Conservation (phyloP, 2,888 invertebrate species). For the Lamproptera curius region DNA sequence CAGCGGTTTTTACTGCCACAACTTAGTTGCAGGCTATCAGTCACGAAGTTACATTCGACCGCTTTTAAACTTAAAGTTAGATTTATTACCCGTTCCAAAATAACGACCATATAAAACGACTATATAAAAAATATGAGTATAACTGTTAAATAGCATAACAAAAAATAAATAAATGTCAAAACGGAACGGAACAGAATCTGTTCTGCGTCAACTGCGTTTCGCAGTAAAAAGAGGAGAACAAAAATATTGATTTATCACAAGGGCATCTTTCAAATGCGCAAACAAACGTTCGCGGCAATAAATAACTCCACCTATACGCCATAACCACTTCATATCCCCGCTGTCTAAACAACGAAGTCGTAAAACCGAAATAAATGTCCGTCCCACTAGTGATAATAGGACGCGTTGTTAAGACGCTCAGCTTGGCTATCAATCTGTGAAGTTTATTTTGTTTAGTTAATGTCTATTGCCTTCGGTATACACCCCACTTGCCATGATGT, state of each 20-base stretch:
- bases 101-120: too few relatives aligned
- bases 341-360: conserved; percentile 9
- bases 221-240: too few relatives aligned
- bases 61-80: neutral
- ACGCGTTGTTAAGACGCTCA: conserved; percentile 24
- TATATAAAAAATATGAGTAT: too few relatives aligned
- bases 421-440: conserved; percentile 34
- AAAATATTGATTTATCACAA: too few relatives aligned
- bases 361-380: conserved; percentile 26
- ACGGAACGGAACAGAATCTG: too few relatives aligned
- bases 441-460: conserved; percentile 38
- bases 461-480: conserved; percentile 13
- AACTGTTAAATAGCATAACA: too few relatives aligned
- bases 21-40: conserved; percentile 5
- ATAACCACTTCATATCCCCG: conserved; percentile 2
- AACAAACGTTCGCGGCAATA: too few relatives aligned
- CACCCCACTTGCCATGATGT: conserved; percentile 20
- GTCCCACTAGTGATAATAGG: conserved; percentile 28
- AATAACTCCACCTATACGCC: too few relatives aligned
- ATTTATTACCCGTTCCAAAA: neutral
- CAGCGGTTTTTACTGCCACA: conserved; percentile 11
- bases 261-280: too few relatives aligned
- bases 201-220: too few relatives aligned
- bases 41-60: conserved; percentile 5
- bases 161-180: too few relatives aligned